These are phyloP conservation scores for Colinus virginianus DNA, from an alignment of 2,113 vertebrate genomes.

Conservation along the genomic window DNA sequence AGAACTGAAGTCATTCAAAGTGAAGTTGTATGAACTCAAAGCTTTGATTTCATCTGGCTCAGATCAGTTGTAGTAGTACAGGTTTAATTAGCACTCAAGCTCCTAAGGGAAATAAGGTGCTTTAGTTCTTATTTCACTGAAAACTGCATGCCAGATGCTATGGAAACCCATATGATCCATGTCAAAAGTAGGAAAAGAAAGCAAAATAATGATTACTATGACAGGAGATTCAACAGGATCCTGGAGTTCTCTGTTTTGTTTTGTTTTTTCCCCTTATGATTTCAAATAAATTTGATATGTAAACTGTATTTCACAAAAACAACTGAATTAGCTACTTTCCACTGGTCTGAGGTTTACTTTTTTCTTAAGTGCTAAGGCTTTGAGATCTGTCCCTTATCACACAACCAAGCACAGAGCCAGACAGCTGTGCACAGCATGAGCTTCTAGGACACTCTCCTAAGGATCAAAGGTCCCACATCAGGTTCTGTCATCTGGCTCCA, in stretches of 20 bases:
- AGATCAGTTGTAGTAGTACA: background rate
- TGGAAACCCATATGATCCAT: background rate
- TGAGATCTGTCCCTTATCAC: background rate
- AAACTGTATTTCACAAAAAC: background rate
- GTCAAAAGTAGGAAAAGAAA: constrained; percentile 19
- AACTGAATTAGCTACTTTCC: background rate
- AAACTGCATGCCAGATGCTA: constrained; percentile 54
- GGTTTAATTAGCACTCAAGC: constrained; percentile 27
- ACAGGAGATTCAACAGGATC: background rate
- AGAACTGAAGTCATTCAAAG: constrained; percentile 17
- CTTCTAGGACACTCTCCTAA: background rate
- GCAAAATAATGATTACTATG: background rate
- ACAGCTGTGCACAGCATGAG: background rate
- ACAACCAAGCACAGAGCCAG: background rate
- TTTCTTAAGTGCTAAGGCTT: background rate
- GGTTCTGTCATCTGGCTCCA: background rate
- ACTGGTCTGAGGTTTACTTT: background rate
- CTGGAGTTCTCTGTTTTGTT: background rate
- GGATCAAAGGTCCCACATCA: background rate
- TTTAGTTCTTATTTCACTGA: constrained; percentile 13
- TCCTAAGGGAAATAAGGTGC: constrained; percentile 48
- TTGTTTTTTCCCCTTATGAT: background rate
- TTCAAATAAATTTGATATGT: background rate
- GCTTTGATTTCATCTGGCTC: constrained; percentile 58
- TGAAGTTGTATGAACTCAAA: background rate